A percentile compares a stretch with the other conserved stretches of the same genome.
Conservation (phyloP, 2,888 invertebrate species). For the Dasysyrphus tricinctus region DNA sequence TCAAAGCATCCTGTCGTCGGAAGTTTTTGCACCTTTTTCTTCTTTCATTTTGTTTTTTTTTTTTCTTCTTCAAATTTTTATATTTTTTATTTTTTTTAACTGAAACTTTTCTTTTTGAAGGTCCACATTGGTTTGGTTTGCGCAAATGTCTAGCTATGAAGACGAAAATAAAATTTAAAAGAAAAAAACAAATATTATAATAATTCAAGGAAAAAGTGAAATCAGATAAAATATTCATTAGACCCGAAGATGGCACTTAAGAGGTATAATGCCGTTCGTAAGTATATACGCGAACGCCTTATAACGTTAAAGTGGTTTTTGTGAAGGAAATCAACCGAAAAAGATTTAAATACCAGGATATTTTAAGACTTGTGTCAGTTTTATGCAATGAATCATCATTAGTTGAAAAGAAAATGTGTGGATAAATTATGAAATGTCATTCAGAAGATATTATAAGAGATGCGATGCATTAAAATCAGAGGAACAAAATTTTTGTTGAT, state of each 20-base stretch:
- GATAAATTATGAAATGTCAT: slow-evolving; percentile 42
- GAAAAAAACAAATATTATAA: slow-evolving; percentile 14
- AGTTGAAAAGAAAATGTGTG: slow-evolving; percentile 9
- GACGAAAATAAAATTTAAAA: background rate
- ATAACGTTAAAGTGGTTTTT: slow-evolving; percentile 56
- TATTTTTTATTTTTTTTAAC: background rate
- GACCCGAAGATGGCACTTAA: slow-evolving; percentile 47
- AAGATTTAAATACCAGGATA: slow-evolving; percentile 4
- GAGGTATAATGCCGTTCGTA: background rate
- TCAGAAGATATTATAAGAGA: slow-evolving; percentile 24
- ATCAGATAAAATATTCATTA: slow-evolving; percentile 74
- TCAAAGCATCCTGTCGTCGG: slow-evolving; percentile 65
- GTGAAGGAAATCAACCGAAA: slow-evolving; percentile 15
- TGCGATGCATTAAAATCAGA: background rate
- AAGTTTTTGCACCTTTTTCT: slow-evolving; percentile 42
- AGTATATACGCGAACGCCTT: background rate
- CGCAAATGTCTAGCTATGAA: slow-evolving; percentile 16
- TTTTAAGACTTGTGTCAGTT: slow-evolving; percentile 50
- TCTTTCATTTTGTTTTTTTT: background rate
- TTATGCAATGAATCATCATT: slow-evolving; percentile 60
- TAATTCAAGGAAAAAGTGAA: slow-evolving; percentile 38
- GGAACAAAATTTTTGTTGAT: background rate
- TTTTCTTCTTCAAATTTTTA: background rate
- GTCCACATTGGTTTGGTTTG: slow-evolving; percentile 12
- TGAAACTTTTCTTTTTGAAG: slow-evolving; percentile 24